Conservation (phyloP, 2,113 vertebrate genomes). For the Meriones unguiculatus region DNA sequence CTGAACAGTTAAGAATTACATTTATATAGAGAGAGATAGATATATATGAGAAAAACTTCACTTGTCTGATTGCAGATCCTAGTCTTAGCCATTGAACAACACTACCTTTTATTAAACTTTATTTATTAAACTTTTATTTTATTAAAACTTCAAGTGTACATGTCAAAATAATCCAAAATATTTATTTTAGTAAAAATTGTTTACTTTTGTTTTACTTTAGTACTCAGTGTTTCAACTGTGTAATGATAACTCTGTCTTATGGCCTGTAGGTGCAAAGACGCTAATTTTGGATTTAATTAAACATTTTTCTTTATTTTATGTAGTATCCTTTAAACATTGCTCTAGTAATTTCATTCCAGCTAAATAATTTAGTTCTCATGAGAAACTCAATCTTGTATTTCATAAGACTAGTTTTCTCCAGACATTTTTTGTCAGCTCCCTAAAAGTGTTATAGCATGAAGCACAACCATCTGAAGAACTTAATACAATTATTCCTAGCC, state of each 20-base stretch:
- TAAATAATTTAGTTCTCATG: conserved; percentile 69
- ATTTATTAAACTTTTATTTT: background rate
- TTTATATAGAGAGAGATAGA: background rate
- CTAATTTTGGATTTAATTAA: conserved; percentile 45
- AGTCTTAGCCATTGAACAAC: background rate
- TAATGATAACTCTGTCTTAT: conserved; percentile 11
- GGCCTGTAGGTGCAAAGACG: background rate
- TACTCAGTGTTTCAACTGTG: background rate
- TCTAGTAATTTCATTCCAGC: conserved; percentile 20
- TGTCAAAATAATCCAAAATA: conserved; percentile 43
- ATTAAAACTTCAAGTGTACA: background rate
- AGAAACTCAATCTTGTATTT: conserved; percentile 71
- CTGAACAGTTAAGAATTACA: background rate
- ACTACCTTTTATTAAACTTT: background rate
- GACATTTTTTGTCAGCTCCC: conserved; percentile 70
- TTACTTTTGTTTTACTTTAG: background rate
- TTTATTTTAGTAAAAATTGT: background rate
- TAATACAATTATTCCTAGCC: conserved; percentile 38
- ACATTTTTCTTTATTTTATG: conserved; percentile 38
- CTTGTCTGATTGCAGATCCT: background rate
- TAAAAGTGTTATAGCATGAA: conserved; percentile 63
- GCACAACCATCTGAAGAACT: conserved; percentile 28
- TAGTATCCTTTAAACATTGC: conserved; percentile 23
- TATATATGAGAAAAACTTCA: background rate
- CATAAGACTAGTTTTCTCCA: conserved; percentile 64